These are phyloP conservation scores for Gymnobelideus leadbeateri DNA, from an alignment of 2,113 vertebrate species.

Conservation along the genomic window DNA sequence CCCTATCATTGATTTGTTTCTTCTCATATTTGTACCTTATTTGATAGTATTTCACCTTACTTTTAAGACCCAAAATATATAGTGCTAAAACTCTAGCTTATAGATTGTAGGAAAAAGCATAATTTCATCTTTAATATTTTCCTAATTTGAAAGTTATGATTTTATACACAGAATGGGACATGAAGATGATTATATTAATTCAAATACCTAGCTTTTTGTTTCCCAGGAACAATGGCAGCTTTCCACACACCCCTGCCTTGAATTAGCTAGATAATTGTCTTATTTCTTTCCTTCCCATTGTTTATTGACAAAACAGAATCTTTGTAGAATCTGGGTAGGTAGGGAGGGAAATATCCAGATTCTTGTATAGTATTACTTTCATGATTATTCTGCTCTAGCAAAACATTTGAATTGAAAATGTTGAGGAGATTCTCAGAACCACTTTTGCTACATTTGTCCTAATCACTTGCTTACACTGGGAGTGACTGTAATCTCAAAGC, in stretches of 20 bases:
- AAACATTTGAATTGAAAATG: constrained; percentile 23
- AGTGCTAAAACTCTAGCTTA: not conserved
- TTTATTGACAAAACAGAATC: not conserved
- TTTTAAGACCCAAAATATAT: not conserved
- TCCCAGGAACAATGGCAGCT: not conserved
- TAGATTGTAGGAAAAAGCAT: not conserved
- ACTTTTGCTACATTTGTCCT: not conserved
- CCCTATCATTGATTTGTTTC: not conserved
- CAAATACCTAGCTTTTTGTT: not conserved
- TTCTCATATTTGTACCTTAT: not conserved
- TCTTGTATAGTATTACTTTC: not conserved
- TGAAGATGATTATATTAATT: not conserved
- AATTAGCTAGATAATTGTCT: not conserved
- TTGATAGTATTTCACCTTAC: not conserved
- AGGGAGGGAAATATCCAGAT: not conserved
- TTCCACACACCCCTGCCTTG: not conserved
- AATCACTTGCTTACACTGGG: not conserved
- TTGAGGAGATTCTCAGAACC: not conserved
- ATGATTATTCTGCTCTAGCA: not conserved
- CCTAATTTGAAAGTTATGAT: not conserved
- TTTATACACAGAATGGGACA: not conserved
- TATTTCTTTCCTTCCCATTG: not conserved
- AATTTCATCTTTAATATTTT: not conserved
- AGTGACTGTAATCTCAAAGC: not conserved
- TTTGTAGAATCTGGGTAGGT: not conserved